Conservation (phyloP, 1,140 invertebrate genomes). For the Cotesia vestalis region DNA sequence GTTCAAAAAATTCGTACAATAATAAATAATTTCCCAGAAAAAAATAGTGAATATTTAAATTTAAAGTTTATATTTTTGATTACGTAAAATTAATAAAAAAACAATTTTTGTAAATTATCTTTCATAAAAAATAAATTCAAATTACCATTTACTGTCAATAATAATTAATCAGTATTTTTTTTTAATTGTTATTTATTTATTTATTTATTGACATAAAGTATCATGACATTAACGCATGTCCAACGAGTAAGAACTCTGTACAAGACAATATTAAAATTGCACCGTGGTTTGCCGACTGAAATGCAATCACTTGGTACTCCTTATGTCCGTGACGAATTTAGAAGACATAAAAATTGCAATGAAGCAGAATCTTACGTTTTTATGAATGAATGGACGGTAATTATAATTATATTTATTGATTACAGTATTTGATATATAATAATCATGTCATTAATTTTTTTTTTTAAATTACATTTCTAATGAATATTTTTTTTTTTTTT, state of each 20-base stretch:
- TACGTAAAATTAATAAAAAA: too few species aligned
- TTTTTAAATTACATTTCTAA: conserved; percentile 6
- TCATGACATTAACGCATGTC: conserved; percentile 65
- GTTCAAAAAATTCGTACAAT: too few species aligned
- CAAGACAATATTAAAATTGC: conserved; percentile 86
- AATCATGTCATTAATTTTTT: conserved; percentile 11
- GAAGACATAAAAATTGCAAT: conserved; percentile 82
- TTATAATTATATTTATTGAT: conserved; percentile 47
- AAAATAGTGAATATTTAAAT: too few species aligned
- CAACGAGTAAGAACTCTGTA: conserved; percentile 81
- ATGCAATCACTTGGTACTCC: conserved; percentile 80
- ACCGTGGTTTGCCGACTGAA: conserved; percentile 81
- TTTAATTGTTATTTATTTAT: too few species aligned
- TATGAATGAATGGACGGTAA: conserved; percentile 89
- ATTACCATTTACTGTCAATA: too few species aligned
- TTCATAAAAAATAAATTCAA: too few species aligned
- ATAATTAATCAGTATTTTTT: too few species aligned
- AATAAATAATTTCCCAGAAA: too few species aligned
- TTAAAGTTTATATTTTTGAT: too few species aligned
- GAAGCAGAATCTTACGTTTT: conserved; percentile 78
- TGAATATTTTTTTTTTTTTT: background rate
- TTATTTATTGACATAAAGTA: too few species aligned
- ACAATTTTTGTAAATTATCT: too few species aligned
- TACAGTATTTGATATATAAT: conserved; percentile 15
- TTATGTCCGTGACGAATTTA: conserved; percentile 91